Evolutionary conservation across 64 coral and sea anemone species (phyloP).

Genomic region (Montipora efflorescens): DNA sequence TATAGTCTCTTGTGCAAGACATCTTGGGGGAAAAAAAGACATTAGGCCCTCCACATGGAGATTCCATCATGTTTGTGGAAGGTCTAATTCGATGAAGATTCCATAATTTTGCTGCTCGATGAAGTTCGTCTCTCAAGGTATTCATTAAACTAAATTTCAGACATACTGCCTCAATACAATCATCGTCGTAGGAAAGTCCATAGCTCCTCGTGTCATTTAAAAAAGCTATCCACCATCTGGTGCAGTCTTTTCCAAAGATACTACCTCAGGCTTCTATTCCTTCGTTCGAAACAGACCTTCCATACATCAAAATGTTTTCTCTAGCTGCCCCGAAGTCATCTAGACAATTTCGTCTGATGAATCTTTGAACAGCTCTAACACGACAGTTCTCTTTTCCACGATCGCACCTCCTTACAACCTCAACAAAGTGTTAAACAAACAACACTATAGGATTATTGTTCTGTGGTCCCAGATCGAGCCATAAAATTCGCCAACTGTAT

Average conservation of each 20-base stretch:
- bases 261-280: no score
- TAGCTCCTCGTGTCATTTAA: conserved; percentile 10
- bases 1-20: conserved; percentile 9
- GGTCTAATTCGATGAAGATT: conserved; percentile 24
- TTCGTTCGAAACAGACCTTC: no score
- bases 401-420: not conserved
- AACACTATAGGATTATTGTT: no score
- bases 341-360: not conserved
- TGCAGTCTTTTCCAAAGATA: not conserved
- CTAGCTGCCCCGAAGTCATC: no score
- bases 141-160: conserved; percentile 31
- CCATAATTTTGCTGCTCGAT: conserved; percentile 11
- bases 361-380: not conserved
- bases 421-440: no score
- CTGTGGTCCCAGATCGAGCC: no score
- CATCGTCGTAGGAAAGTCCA: conserved; percentile 6
- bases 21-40: conserved; percentile 8
- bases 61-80: conserved; percentile 2
- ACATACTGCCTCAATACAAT: not conserved
- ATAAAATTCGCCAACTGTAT: no score
- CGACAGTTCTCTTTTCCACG: not conserved
- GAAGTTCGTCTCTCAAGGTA: conserved; percentile 28
- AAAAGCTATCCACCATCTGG: not conserved
- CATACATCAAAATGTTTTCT: no score
- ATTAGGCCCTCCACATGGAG: not conserved